A percentile compares a stretch with the other conserved stretches of the same genome.
Evolutionary conservation across 2,113 vertebrate genomes (phyloP).

Genomic region (Leptocoma aspasia): DNA sequence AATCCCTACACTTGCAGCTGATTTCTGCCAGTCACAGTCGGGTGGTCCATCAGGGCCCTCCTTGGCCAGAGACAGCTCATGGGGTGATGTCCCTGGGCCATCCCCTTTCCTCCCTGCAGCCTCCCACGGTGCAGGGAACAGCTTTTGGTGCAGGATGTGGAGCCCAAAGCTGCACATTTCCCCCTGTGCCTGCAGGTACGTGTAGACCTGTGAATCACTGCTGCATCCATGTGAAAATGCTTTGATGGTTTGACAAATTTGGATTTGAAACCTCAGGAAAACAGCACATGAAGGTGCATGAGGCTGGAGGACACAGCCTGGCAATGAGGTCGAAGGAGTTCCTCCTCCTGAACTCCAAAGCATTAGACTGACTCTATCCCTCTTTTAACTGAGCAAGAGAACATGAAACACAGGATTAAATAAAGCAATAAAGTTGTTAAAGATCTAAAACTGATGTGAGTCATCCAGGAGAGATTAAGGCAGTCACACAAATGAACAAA

Average conservation of each 20-base stretch:
- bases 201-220: background rate
- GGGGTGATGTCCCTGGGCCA: background rate
- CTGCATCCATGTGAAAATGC: background rate
- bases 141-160: background rate
- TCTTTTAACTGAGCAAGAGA: background rate
- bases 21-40: background rate
- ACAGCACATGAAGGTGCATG: fast-evolving
- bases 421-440: background rate
- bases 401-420: background rate
- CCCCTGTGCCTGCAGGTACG: fast-evolving
- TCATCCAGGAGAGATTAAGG: background rate
- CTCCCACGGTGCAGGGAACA: fast-evolving
- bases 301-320: background rate
- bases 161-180: background rate
- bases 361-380: background rate
- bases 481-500: background rate
- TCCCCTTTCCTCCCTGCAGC: background rate
- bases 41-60: background rate
- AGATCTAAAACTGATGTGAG: background rate
- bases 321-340: fast-evolving
- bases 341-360: background rate
- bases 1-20: background rate
- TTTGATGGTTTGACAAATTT: too few relatives aligned
- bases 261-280: background rate
- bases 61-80: fast-evolving